phyloP scores from a whole-genome alignment of 2,797 vertebrate species.

The Rhadinocentrus ornatus region DNA sequence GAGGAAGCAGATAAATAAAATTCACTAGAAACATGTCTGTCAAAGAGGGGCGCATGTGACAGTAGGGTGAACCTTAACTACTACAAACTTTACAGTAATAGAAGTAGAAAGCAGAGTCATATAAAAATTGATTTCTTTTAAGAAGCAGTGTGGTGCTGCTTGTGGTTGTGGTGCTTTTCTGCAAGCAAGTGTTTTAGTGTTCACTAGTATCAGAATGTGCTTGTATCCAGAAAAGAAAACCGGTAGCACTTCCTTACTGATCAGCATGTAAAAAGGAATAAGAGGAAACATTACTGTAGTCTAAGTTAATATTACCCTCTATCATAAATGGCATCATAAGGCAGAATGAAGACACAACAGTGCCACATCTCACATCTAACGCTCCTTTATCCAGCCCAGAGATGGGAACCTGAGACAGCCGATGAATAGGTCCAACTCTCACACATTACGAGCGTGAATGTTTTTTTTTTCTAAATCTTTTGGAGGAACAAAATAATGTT shows the following conservation, averaged over 20 bases:
- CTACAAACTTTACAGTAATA: constrained; percentile 61
- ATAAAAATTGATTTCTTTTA: constrained; percentile 19
- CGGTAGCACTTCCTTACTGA: constrained; percentile 29
- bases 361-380: constrained; percentile 59
- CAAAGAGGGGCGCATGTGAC: constrained; percentile 41
- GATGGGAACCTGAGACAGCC: constrained; percentile 70
- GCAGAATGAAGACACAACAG: constrained; percentile 70
- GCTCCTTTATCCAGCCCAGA: constrained; percentile 39
- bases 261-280: constrained; percentile 35
- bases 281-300: constrained; percentile 41
- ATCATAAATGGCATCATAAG: constrained; percentile 62
- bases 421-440: constrained; percentile 74
- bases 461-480: constrained; percentile 28
- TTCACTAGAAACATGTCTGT: constrained; percentile 52
- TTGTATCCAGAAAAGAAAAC: constrained; percentile 47
- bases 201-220: constrained; percentile 70
- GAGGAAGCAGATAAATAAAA: constrained; percentile 49
- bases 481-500: constrained; percentile 38
- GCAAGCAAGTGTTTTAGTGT: constrained; percentile 72
- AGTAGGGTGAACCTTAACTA: constrained; percentile 59
- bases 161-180: constrained; percentile 30
- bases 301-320: constrained; percentile 42
- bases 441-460: constrained; percentile 10
- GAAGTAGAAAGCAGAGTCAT: constrained; percentile 66
- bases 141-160: constrained; percentile 46